Evolutionary conservation across 1,140 invertebrate genomes (phyloP).

Genomic region (Ptiloglossa arizonensis): DNA sequence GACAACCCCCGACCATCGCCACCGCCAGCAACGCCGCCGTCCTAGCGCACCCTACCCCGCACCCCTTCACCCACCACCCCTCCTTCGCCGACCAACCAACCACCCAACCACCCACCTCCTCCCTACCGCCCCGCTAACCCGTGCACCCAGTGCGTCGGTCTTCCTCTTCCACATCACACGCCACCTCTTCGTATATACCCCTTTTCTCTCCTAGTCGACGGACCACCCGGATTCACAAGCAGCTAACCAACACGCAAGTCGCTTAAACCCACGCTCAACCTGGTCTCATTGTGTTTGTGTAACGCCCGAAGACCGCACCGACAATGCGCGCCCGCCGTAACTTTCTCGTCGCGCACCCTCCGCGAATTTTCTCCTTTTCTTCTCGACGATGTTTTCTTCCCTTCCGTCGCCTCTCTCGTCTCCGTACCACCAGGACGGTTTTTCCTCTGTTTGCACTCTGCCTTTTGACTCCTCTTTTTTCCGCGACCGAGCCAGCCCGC

Average conservation of each 20-base stretch:
- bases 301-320: constrained; percentile 69
- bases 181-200: constrained; percentile 37
- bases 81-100: background rate
- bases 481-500: background rate
- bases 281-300: constrained; percentile 73
- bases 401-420: background rate
- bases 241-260: constrained; percentile 76
- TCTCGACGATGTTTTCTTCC: background rate
- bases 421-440: background rate
- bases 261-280: constrained; percentile 76
- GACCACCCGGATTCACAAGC: constrained; percentile 72
- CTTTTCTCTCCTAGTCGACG: constrained; percentile 57
- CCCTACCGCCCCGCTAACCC: background rate
- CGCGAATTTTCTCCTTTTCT: constrained; percentile 41
- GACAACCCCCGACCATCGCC: constrained; percentile 67
- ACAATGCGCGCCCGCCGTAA: constrained; percentile 66
- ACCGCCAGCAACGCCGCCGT: constrained; percentile 48
- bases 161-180: constrained; percentile 45
- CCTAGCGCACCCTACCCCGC: constrained; percentile 36
- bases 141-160: background rate
- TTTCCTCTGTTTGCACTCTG: constrained; percentile 34
- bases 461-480: constrained; percentile 30
- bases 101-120: background rate
- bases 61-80: background rate
- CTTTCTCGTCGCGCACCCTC: constrained; percentile 54